Conservation (phyloP, 2,113 vertebrate genomes). For the Psephotus haematonotus region DNA sequence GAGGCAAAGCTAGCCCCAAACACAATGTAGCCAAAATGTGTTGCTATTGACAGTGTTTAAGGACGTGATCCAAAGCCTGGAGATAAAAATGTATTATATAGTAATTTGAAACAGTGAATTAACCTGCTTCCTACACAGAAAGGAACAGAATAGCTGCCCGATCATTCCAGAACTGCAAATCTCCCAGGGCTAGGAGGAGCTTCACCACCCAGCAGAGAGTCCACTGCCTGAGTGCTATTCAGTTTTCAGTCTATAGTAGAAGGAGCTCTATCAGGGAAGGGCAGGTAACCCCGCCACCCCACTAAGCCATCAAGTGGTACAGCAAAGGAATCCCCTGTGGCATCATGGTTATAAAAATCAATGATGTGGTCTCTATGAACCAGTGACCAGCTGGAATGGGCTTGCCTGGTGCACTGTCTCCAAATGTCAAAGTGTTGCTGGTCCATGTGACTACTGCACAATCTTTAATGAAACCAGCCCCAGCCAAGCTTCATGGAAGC, state of each 20-base stretch:
- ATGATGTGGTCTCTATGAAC: neutral
- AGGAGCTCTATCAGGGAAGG: neutral
- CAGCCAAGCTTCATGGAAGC: neutral
- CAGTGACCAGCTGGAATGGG: neutral
- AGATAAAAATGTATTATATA: neutral
- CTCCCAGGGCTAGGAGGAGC: neutral
- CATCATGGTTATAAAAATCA: neutral
- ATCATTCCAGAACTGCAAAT: neutral
- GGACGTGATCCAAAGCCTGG: neutral
- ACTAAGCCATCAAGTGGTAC: neutral
- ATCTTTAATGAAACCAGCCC: neutral
- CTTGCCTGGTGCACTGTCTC: neutral
- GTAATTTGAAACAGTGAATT: neutral
- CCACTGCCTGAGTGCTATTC: neutral
- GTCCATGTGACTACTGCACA: too few species aligned
- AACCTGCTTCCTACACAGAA: neutral
- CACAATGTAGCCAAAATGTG: neutral
- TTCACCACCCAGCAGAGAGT: neutral
- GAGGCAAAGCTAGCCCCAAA: neutral
- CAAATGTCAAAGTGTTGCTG: neutral
- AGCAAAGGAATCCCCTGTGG: neutral
- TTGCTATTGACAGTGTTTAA: neutral
- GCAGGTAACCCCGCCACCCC: neutral
- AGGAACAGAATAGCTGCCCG: neutral
- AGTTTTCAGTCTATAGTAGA: neutral